These are phyloP conservation scores for Adelosebastes latens DNA, from an alignment of 2,797 vertebrate species.

Conservation along the genomic window DNA sequence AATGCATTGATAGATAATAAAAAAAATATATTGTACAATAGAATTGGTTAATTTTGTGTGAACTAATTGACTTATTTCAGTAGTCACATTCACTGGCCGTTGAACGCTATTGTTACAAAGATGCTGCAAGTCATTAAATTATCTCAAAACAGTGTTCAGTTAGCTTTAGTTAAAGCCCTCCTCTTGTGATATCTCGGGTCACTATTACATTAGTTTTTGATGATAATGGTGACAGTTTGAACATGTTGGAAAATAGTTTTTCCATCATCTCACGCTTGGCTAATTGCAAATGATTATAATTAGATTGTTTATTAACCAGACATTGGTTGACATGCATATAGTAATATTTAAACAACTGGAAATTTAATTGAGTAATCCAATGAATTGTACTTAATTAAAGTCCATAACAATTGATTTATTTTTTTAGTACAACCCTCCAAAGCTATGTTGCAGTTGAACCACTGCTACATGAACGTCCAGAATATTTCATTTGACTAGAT, in stretches of 20 bases:
- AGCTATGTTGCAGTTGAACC: neutral
- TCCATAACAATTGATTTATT: neutral
- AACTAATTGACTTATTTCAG: neutral
- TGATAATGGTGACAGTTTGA: neutral
- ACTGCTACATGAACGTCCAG: neutral
- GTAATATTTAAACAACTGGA: neutral
- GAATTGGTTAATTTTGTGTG: neutral
- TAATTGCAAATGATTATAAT: neutral
- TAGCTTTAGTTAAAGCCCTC: neutral
- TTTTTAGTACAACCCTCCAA: neutral
- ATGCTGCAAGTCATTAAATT: neutral
- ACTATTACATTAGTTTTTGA: neutral
- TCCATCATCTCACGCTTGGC: neutral
- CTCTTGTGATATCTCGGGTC: neutral
- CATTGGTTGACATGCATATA: neutral
- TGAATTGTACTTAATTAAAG: neutral
- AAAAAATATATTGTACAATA: neutral
- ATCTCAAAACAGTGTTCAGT: neutral
- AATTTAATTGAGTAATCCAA: neutral
- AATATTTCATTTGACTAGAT: neutral
- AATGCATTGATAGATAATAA: neutral
- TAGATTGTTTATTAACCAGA: no score
- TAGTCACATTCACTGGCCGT: neutral
- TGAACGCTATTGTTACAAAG: neutral
- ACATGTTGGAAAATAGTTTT: neutral